Evolutionary conservation across 2,797 vertebrate species (phyloP).

Genomic region (Crax fasciolata): DNA sequence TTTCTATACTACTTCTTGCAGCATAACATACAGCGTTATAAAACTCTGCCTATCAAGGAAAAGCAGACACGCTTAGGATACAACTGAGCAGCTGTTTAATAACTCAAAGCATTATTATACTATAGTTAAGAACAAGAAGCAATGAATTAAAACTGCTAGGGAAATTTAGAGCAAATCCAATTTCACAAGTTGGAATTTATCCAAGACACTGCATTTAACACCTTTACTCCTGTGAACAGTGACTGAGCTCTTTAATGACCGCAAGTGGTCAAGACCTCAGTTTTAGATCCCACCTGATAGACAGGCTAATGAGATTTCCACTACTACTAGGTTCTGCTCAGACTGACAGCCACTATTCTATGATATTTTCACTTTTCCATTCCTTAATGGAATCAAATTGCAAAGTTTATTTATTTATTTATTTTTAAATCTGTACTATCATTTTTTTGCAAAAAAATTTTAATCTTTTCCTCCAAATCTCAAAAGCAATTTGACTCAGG

Average conservation of each 20-base stretch:
- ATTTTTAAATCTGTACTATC: no score
- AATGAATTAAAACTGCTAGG: not conserved
- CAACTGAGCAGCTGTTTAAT: not conserved
- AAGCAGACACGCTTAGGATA: not conserved
- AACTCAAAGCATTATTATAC: not conserved
- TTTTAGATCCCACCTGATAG: constrained; percentile 52
- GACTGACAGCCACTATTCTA: constrained; percentile 40
- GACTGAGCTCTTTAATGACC: constrained; percentile 34
- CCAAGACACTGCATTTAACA: constrained; percentile 59
- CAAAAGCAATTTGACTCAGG: not conserved
- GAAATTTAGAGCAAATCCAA: constrained; percentile 44
- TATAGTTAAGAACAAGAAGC: not conserved
- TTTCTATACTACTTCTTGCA: not conserved
- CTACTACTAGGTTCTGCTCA: not conserved
- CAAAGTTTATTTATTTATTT: not conserved
- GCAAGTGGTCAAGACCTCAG: constrained; percentile 34
- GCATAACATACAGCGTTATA: not conserved
- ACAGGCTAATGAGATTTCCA: constrained; percentile 61
- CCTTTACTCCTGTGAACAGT: constrained; percentile 47
- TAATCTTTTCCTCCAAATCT: not conserved
- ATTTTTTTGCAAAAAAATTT: no score
- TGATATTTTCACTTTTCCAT: constrained; percentile 3
- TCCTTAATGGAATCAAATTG: constrained; percentile 26
- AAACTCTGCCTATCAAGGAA: not conserved
- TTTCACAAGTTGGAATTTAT: constrained; percentile 53